These are phyloP conservation scores for Spodoptera exigua DNA, from an alignment of 2,888 invertebrate species.

Conservation along the genomic window DNA sequence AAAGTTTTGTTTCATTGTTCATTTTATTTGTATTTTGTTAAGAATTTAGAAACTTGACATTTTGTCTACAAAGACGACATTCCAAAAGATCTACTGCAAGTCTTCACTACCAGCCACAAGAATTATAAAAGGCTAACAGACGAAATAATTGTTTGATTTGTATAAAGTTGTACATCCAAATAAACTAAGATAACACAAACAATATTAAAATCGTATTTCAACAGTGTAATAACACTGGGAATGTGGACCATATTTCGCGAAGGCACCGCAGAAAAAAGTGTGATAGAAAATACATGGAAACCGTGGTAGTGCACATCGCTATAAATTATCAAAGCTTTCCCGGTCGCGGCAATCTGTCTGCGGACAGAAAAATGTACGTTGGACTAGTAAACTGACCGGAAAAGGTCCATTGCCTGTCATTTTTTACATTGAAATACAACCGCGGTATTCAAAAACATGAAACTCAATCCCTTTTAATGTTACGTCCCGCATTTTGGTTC, in stretches of 20 bases:
- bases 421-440: conserved; percentile 34
- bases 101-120: too few species aligned
- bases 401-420: conserved; percentile 22
- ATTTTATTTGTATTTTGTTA: too few species aligned
- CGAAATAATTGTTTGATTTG: too few species aligned
- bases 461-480: conserved; percentile 29
- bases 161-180: conserved; percentile 1
- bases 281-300: conserved; percentile 36
- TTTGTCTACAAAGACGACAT: too few species aligned
- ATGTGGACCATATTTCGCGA: conserved; percentile 18
- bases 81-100: too few species aligned
- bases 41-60: too few species aligned
- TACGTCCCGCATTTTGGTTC: conserved; percentile 11
- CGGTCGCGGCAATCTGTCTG: conserved; percentile 49
- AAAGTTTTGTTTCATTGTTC: too few species aligned
- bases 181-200: not conserved
- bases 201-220: conserved; percentile 1
- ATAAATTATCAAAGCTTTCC: conserved; percentile 53
- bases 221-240: not conserved
- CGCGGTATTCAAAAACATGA: conserved; percentile 12
- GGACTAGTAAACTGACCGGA: conserved; percentile 37
- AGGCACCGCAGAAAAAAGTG: conserved; percentile 6
- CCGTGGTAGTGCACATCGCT: conserved; percentile 47
- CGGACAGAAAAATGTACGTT: conserved; percentile 38
- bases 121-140: too few species aligned